phyloP scores from a whole-genome alignment of 2,113 vertebrate species.

The Perca flavescens region DNA sequence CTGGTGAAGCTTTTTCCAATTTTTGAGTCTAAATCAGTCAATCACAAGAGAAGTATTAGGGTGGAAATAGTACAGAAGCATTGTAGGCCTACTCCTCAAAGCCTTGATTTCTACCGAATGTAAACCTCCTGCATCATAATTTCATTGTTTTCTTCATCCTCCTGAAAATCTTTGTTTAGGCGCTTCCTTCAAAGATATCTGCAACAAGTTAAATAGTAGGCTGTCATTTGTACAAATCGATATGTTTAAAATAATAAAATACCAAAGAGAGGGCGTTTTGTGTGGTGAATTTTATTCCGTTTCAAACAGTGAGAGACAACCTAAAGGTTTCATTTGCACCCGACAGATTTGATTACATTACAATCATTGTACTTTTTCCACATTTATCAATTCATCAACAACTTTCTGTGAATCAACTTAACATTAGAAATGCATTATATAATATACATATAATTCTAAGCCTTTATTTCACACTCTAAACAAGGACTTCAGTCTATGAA shows the following conservation, averaged over 20 bases:
- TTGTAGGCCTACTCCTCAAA: background rate
- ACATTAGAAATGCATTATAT: constrained; percentile 8
- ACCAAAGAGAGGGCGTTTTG: constrained; percentile 17
- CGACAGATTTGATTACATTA: constrained; percentile 39
- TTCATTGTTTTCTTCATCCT: background rate
- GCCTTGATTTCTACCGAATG: constrained; percentile 5
- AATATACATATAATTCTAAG: background rate
- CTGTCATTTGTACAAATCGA: background rate
- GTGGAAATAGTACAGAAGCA: background rate
- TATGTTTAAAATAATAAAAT: constrained; percentile 21
- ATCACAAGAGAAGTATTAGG: constrained; percentile 4
- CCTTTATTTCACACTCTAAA: background rate
- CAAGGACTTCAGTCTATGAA: background rate
- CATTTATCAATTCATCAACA: constrained; percentile 19
- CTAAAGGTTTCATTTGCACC: constrained; percentile 28
- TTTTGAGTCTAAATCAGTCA: constrained; percentile 23
- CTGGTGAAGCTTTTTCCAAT: constrained; percentile 24
- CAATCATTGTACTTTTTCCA: constrained; percentile 33
- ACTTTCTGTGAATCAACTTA: background rate
- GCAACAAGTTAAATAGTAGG: background rate
- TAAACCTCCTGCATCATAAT: background rate
- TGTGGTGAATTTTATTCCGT: constrained; percentile 58
- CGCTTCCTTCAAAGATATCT: background rate
- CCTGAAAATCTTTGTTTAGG: background rate
- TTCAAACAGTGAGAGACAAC: constrained; percentile 33